Percentiles rank a stretch among this genome's conserved stretches.
Evolutionary conservation across 2,888 invertebrate species (phyloP).

Genomic region (Synergus gifuensis): DNA sequence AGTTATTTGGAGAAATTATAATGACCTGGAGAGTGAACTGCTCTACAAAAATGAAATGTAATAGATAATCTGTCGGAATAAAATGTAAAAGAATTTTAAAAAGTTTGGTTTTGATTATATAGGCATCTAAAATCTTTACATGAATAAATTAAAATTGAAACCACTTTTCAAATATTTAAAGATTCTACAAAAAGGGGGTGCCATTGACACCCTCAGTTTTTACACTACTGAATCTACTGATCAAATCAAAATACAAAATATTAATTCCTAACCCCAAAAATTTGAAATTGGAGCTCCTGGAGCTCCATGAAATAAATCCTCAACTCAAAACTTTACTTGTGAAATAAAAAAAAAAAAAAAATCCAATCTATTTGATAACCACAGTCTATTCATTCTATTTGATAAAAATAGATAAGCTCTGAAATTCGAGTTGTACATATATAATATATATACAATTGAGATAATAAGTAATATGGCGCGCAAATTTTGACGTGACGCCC

Average conservation of each 20-base stretch:
- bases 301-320: not conserved
- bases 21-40: not conserved
- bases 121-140: too few relatives aligned
- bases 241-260: too few relatives aligned
- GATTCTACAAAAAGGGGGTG: too few relatives aligned
- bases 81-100: slow-evolving; percentile 17
- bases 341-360: not conserved
- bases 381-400: not conserved
- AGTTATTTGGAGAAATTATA: slow-evolving; percentile 10
- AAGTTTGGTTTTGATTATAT: not conserved
- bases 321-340: not conserved
- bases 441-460: not conserved
- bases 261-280: too few relatives aligned
- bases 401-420: not conserved
- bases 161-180: too few relatives aligned
- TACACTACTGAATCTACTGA: too few relatives aligned
- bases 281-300: too few relatives aligned
- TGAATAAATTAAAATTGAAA: too few relatives aligned
- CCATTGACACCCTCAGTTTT: too few relatives aligned
- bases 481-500: slow-evolving; percentile 4
- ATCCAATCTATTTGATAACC: not conserved
- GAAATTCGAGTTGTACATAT: not conserved
- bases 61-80: slow-evolving; percentile 1
- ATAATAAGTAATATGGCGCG: not conserved
- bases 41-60: slow-evolving; percentile 18